phyloP scores from a whole-genome alignment of 2,888 invertebrate species.

The Chorisops tibialis region DNA sequence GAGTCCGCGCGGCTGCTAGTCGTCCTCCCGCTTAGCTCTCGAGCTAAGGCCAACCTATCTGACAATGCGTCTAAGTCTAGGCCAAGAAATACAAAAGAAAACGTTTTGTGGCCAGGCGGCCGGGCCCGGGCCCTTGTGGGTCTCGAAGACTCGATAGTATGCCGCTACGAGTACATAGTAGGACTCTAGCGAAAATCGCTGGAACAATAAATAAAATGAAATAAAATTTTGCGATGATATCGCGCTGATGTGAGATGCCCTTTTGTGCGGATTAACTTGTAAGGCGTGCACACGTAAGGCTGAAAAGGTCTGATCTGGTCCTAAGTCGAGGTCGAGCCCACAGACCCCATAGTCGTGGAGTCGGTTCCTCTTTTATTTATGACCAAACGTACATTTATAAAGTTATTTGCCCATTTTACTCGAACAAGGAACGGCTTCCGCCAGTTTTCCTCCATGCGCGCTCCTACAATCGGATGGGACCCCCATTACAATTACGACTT shows the following conservation, averaged over 20 bases:
- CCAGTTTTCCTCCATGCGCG: not conserved
- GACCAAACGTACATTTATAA: slow-evolving; percentile 16
- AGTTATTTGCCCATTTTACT: slow-evolving; percentile 18
- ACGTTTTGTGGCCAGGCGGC: not conserved
- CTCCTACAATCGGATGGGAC: not conserved
- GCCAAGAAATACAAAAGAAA: slow-evolving; percentile 11
- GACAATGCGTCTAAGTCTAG: slow-evolving; percentile 2
- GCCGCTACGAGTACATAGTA: too few species aligned
- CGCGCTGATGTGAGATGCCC: slow-evolving; percentile 16
- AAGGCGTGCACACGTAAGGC: slow-evolving; percentile 21
- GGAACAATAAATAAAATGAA: slow-evolving; percentile 25
- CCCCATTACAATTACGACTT: not conserved
- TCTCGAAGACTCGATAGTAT: too few species aligned
- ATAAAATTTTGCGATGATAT: slow-evolving; percentile 20
- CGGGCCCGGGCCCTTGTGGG: too few species aligned
- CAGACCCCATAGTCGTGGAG: slow-evolving; percentile 7
- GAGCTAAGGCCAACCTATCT: not conserved
- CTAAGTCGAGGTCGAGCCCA: slow-evolving; percentile 1
- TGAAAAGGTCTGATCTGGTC: slow-evolving; percentile 8
- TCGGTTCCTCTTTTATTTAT: slow-evolving; percentile 21
- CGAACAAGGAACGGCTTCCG: slow-evolving; percentile 15
- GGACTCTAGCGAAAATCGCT: slow-evolving; percentile 6
- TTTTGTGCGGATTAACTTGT: slow-evolving; percentile 25
- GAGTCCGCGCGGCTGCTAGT: not conserved
- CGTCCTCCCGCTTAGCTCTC: not conserved